These are phyloP conservation scores for Cryptotermes secundus DNA, from an alignment of 1,140 invertebrate genomes.

Conservation along the genomic window DNA sequence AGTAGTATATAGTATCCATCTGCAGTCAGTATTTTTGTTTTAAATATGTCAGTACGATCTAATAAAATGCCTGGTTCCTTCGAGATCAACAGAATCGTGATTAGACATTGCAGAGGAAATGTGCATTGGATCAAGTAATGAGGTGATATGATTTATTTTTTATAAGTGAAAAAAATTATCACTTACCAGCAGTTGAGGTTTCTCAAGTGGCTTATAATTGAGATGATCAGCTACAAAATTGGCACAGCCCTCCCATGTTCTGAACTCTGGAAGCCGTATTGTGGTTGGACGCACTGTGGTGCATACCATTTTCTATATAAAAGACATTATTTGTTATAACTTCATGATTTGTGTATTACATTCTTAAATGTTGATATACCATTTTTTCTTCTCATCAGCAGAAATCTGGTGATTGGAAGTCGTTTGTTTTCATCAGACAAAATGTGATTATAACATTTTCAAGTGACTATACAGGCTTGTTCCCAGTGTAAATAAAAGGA, in stretches of 20 bases:
- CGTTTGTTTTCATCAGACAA: neutral
- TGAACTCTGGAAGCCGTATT: constrained; percentile 58
- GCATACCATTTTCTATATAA: constrained; percentile 66
- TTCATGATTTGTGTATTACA: neutral
- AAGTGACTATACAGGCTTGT: neutral
- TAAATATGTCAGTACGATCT: neutral
- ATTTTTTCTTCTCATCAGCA: neutral
- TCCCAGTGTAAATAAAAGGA: neutral
- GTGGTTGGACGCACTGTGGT: constrained; percentile 65
- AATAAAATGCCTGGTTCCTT: neutral
- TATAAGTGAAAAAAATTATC: neutral
- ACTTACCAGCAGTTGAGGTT: constrained; percentile 60
- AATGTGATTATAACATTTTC: neutral
- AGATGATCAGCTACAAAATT: constrained; percentile 62
- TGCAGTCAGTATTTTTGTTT: neutral
- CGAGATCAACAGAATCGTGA: no score
- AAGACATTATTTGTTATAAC: constrained; percentile 1
- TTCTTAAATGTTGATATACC: neutral
- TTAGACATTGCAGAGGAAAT: neutral
- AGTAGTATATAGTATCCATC: neutral
- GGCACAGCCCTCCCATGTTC: constrained; percentile 60
- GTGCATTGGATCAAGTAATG: neutral
- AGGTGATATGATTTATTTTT: constrained; percentile 12
- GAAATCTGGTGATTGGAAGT: neutral
- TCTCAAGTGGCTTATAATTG: constrained; percentile 57